Evolutionary conservation across 2,888 invertebrate species (phyloP), one percentile per base, ranked within the genome.

Genomic region (Mythimna impura): DNA sequence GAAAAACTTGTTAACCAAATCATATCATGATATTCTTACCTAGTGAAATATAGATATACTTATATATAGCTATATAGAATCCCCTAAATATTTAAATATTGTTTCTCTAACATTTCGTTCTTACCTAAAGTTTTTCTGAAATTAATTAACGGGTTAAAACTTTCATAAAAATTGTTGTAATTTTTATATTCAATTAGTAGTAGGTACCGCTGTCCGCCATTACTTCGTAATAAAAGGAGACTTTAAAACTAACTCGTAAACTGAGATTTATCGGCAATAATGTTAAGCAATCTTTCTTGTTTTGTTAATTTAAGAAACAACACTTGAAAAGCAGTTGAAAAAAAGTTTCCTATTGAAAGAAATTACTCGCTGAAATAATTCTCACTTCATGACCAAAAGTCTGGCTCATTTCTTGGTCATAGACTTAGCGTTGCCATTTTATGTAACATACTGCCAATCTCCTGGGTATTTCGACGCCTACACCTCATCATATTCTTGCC

Each of bases 211-310:
- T 71, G 66, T 64, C 66, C 57, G 76, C 70, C 73, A 66, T 80
- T 71, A 74, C 60, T 76, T 65, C 76, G 79, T 76, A 74, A 81
- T 80, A 79, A 81, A 80, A 73, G 36, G 76, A 79, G 78, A 78
- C 71, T 80, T 82, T 76, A 67, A 78, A 76, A 66, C 52, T 68
- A 64, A 80, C 76, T 81, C 78, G 60, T 74, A 75, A 79, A 76
- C 76, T 66, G 36, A 80, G 76, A 87, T 87, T 87, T 80, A 84
- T 84, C 71, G 76, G 60, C 70, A 76, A 80, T 86, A 82, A 80
- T 76, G 85, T 86, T 73, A 80, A 71, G 47, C 68, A 78, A 64
- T 75, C 55, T 78, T 67, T 40, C 50, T 80, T 76, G 65, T 81
- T 47, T 43, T 17, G 7, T 47, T 47, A 47, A 47, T 47, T 47